Conservation (phyloP, 2,888 invertebrate genomes). For the Plutella xylostella region DNA sequence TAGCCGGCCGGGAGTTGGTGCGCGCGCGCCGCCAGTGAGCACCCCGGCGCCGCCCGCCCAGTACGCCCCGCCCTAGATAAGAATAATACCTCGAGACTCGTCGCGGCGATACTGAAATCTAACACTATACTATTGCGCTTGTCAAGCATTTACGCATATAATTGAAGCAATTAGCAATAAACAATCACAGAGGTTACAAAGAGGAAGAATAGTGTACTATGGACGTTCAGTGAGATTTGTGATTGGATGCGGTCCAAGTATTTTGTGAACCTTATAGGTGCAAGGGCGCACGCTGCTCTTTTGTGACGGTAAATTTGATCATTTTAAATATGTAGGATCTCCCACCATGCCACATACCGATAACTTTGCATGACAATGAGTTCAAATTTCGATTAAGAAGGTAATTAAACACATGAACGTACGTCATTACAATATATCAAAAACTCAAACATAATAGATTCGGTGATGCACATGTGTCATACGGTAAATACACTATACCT, state of each 20-base stretch:
- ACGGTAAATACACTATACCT: no score
- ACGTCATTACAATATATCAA: no score
- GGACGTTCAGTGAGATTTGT: constrained; percentile 21
- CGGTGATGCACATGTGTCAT: no score
- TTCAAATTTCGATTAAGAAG: no score
- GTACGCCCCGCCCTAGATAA: constrained; percentile 35
- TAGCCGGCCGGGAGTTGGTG: constrained; percentile 57
- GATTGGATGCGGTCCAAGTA: constrained; percentile 46
- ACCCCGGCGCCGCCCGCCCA: constrained; percentile 21
- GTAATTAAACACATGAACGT: no score
- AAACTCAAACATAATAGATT: no score
- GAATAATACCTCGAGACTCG: constrained; percentile 26
- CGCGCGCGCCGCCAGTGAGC: constrained; percentile 28
- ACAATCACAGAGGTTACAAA: background rate
- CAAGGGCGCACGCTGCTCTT: constrained; percentile 35
- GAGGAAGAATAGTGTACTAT: background rate
- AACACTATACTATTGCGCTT: constrained; percentile 3
- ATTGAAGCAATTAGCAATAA: no score
- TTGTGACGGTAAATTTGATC: no score
- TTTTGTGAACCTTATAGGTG: constrained; percentile 36
- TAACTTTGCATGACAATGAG: no score
- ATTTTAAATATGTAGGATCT: no score
- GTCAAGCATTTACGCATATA: no score
- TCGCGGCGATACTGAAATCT: constrained; percentile 20
- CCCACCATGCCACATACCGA: no score